Evolutionary conservation across 92 coral and sea anemone species (phyloP).

Genomic region (Micromussa lordhowensis): DNA sequence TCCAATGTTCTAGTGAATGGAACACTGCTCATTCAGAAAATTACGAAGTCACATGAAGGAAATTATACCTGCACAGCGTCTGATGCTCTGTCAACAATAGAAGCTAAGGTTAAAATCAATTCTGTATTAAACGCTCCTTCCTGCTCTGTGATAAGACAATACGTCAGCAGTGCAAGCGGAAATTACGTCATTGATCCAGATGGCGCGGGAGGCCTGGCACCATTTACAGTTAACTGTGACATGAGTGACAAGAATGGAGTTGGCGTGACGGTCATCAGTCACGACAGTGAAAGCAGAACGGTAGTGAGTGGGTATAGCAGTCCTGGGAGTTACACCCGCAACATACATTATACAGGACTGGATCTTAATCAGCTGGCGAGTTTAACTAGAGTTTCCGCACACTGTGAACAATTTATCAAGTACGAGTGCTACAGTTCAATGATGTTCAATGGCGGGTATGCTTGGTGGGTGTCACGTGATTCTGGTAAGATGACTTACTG

Average conservation of each 20-base stretch:
- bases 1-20: conserved; percentile 34
- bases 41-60: conserved; percentile 9
- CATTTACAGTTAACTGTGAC: conserved; percentile 50
- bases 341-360: conserved; percentile 42
- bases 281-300: conserved; percentile 56
- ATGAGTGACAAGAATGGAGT: conserved; percentile 58
- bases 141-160: conserved; percentile 18
- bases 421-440: conserved; percentile 55
- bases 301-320: conserved; percentile 14
- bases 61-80: conserved; percentile 59
- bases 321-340: conserved; percentile 20
- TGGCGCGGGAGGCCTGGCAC: conserved; percentile 20
- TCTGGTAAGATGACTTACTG: conserved; percentile 18
- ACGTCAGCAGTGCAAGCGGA: conserved; percentile 15
- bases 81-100: conserved; percentile 42
- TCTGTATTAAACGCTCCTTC: background rate
- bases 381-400: conserved; percentile 45
- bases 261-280: conserved; percentile 65
- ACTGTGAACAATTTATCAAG: conserved; percentile 68
- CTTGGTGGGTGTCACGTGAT: conserved; percentile 51
- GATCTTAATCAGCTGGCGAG: conserved; percentile 52
- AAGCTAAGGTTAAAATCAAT: conserved; percentile 32
- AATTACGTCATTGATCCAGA: conserved; percentile 34
- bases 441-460: background rate
- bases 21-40: conserved; percentile 29